Conservation (phyloP, 2,888 invertebrate genomes). For the Netelia fuscicornis region DNA sequence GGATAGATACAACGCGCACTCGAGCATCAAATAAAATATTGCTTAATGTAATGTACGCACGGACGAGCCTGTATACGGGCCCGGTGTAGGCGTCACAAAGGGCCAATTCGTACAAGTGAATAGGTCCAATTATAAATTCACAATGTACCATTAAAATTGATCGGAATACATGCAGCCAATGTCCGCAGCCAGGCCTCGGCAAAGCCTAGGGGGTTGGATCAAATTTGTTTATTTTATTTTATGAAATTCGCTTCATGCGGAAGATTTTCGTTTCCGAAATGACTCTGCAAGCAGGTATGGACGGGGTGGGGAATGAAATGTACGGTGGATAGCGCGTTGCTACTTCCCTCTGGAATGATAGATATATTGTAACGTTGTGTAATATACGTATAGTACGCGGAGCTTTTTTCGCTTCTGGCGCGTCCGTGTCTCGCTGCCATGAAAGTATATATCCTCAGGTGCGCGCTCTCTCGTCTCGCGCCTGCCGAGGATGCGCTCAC, state of each 20-base stretch:
- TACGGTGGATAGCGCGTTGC: slow-evolving; percentile 22
- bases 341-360: neutral
- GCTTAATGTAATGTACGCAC: neutral
- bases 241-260: too few species aligned
- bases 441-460: slow-evolving; percentile 19
- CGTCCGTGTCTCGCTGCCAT: slow-evolving; percentile 25
- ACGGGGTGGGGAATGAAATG: slow-evolving; percentile 16
- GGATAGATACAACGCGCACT: slow-evolving; percentile 3
- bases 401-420: slow-evolving; percentile 35
- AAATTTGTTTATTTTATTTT: too few species aligned
- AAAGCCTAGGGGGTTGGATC: too few species aligned
- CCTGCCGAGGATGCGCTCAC: slow-evolving; percentile 32
- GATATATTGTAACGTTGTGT: too few species aligned
- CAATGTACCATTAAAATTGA: too few species aligned
- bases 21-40: slow-evolving; percentile 46
- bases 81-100: slow-evolving; percentile 34
- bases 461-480: slow-evolving; percentile 41
- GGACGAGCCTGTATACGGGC: neutral
- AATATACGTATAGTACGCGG: neutral
- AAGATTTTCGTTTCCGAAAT: too few species aligned
- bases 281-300: neutral
- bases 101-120: slow-evolving; percentile 55
- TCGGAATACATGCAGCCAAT: too few species aligned
- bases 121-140: slow-evolving; percentile 59
- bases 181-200: too few species aligned